A percentile compares a stretch with the other conserved stretches of the same genome.
Evolutionary conservation across 2,888 invertebrate species (phyloP).

Genomic region (Onthophagus sagittarius): DNA sequence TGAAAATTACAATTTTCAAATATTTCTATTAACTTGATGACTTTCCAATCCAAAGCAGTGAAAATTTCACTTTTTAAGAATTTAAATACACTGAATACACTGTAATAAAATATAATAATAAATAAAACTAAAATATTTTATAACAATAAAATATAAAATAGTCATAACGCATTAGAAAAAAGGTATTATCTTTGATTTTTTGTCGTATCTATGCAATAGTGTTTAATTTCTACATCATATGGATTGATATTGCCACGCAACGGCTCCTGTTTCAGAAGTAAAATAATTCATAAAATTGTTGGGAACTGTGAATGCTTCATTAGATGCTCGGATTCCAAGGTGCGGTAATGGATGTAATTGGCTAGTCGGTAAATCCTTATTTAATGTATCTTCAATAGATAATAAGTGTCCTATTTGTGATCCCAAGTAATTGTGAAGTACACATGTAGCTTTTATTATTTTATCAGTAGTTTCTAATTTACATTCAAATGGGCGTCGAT

Average conservation of each 20-base stretch:
- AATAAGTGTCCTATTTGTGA: background rate
- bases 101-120: too few species aligned
- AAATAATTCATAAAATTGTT: background rate
- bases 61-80: too few species aligned
- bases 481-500: background rate
- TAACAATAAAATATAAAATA: too few species aligned
- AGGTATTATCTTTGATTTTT: too few species aligned
- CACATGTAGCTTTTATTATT: background rate
- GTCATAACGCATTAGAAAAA: too few species aligned
- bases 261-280: background rate
- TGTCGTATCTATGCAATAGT: too few species aligned
- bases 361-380: background rate
- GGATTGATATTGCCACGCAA: background rate
- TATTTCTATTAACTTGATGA: too few species aligned
- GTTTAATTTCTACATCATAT: too few species aligned
- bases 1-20: too few species aligned
- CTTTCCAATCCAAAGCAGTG: too few species aligned
- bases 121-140: too few species aligned
- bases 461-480: background rate
- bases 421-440: constrained; percentile 4
- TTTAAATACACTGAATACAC: too few species aligned
- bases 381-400: background rate
- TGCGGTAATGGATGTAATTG: background rate
- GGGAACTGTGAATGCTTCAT: background rate
- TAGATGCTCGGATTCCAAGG: background rate